These are phyloP conservation scores for Salticus scenicus DNA, from an alignment of 2,888 invertebrate genomes.

Conservation along the genomic window DNA sequence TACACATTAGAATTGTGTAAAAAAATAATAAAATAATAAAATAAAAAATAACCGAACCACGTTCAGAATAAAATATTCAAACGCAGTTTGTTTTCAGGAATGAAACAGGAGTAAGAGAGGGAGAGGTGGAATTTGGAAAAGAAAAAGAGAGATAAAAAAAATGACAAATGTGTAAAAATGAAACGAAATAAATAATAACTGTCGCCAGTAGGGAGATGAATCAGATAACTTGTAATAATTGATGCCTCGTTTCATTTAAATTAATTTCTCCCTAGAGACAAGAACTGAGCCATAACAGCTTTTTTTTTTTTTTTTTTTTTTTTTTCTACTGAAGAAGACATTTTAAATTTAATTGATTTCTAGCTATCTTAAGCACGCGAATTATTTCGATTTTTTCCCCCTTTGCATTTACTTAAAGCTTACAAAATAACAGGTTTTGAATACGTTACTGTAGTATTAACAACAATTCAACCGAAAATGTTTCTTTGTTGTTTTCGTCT, in stretches of 20 bases:
- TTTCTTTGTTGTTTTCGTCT: no score
- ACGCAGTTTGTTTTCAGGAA: slow-evolving; percentile 38
- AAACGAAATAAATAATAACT: slow-evolving; percentile 11
- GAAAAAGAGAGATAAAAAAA: not conserved
- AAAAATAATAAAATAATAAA: slow-evolving; percentile 22
- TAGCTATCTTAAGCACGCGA: not conserved
- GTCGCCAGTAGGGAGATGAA: not conserved
- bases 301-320: no score
- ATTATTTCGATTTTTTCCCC: not conserved
- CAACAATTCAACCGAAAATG: slow-evolving; percentile 2
- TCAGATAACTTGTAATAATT: not conserved
- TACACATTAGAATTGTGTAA: not conserved
- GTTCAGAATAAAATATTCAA: slow-evolving; percentile 50
- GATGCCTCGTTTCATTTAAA: slow-evolving; percentile 15
- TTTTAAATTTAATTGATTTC: slow-evolving; percentile 6
- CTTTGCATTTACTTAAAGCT: not conserved
- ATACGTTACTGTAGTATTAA: not conserved
- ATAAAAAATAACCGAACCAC: no score
- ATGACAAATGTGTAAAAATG: slow-evolving; percentile 1
- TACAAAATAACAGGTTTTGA: slow-evolving; percentile 11
- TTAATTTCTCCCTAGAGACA: not conserved
- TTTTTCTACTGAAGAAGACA: not conserved
- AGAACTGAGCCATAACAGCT: not conserved
- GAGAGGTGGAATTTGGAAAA: no score
- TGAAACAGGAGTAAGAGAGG: slow-evolving; percentile 14